These are phyloP conservation scores for Mayetiola destructor DNA, from an alignment of 2,888 invertebrate genomes.

Conservation along the genomic window DNA sequence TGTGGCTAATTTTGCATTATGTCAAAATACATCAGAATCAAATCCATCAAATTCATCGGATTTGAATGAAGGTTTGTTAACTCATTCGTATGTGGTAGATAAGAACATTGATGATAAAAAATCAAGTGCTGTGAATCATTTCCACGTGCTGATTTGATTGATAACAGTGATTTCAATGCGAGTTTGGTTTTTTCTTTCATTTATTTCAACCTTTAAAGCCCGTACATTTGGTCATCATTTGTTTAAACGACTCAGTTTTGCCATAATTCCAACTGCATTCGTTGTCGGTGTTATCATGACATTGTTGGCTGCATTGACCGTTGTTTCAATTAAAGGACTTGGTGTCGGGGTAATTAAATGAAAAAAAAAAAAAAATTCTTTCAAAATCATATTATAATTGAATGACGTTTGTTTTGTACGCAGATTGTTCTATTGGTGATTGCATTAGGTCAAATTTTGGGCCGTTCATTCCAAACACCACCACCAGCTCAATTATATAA, in stretches of 20 bases:
- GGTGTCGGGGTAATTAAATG: slow-evolving; percentile 45
- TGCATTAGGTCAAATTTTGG: slow-evolving; percentile 41
- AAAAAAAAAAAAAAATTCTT: neutral
- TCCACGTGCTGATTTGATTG: too few species aligned
- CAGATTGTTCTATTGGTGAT: slow-evolving; percentile 41
- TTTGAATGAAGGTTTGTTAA: slow-evolving; percentile 5
- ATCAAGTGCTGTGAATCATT: too few species aligned
- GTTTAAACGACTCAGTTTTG: slow-evolving; percentile 52
- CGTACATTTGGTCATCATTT: slow-evolving; percentile 61
- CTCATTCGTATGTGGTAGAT: too few species aligned
- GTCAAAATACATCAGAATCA: neutral
- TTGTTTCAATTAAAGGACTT: slow-evolving; percentile 58
- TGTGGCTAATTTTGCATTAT: neutral
- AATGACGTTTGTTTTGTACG: neutral
- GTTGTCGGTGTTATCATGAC: slow-evolving; percentile 63
- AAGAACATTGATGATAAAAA: too few species aligned
- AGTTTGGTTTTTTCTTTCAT: neutral
- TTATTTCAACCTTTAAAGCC: slow-evolving; percentile 37
- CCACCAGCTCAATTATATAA: slow-evolving; percentile 32
- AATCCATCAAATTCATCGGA: neutral
- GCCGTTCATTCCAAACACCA: slow-evolving; percentile 31
- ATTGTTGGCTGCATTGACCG: slow-evolving; percentile 50
- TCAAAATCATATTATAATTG: neutral
- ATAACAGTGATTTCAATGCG: too few species aligned
- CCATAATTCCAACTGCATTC: slow-evolving; percentile 59